Percentiles rank a stretch among this genome's conserved stretches.
phyloP scores from a whole-genome alignment of 2,888 invertebrate species.

The Drosophila kambysellisi region DNA sequence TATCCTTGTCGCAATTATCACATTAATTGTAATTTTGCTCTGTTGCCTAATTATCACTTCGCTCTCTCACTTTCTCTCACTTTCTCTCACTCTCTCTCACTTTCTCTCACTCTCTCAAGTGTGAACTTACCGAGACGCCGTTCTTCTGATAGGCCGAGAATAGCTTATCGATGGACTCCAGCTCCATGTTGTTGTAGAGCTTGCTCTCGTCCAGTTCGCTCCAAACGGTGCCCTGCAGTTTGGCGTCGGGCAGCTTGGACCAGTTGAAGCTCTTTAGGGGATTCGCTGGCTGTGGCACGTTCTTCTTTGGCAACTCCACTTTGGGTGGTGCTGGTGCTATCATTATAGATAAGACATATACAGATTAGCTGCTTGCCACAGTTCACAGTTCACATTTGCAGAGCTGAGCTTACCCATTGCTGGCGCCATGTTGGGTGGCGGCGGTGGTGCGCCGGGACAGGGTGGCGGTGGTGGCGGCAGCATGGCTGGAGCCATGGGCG shows the following conservation, averaged over 20 bases:
- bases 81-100: too few relatives aligned
- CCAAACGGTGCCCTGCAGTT: constrained; percentile 97
- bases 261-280: constrained; percentile 99
- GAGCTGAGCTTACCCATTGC: constrained; percentile 79
- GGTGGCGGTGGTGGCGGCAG: constrained; percentile 87
- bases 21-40: too few relatives aligned
- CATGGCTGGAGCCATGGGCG: constrained; percentile 83
- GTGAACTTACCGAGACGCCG: constrained; percentile 89
- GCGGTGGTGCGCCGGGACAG: constrained; percentile 85
- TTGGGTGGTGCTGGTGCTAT: constrained; percentile 86
- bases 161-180: constrained; percentile 95
- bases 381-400: neutral
- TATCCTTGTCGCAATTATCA: too few relatives aligned
- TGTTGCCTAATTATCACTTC: too few relatives aligned
- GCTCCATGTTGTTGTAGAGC: constrained; percentile 95
- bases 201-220: constrained; percentile 96
- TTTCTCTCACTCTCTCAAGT: neutral
- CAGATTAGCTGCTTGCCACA: neutral
- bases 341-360: too few relatives aligned
- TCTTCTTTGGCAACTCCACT: constrained; percentile 89
- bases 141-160: constrained; percentile 98
- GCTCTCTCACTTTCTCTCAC: too few relatives aligned
- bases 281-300: constrained; percentile 96
- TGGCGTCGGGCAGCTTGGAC: constrained; percentile 96
- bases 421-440: constrained; percentile 84